Conservation (phyloP, 1,140 invertebrate genomes). For the Cyclina sinensis region DNA sequence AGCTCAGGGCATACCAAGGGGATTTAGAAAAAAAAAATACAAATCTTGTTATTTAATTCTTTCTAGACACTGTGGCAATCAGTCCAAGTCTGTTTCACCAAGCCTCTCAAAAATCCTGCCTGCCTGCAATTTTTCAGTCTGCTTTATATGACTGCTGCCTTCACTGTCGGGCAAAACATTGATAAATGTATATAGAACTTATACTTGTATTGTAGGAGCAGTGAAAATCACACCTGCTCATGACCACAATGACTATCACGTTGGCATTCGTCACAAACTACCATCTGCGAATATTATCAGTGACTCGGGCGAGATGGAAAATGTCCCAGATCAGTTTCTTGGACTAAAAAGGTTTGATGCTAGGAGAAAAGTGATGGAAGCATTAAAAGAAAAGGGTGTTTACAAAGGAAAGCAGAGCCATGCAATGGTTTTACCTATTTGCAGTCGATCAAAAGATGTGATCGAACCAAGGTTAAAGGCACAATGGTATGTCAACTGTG, state of each 20-base stretch:
- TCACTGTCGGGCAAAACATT: no score
- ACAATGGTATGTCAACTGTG: conserved; percentile 94
- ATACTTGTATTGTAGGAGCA: conserved; percentile 92
- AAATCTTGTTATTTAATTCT: no score
- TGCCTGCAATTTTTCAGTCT: no score
- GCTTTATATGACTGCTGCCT: no score
- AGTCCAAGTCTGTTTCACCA: no score
- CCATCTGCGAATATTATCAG: conserved; percentile 94
- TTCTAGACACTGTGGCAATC: no score
- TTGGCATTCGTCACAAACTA: conserved; percentile 96
- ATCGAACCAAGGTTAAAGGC: conserved; percentile 98
- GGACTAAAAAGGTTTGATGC: conserved; percentile 98
- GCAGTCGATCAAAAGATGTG: conserved; percentile 98
- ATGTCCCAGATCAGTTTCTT: conserved; percentile 83
- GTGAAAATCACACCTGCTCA: conserved; percentile 99
- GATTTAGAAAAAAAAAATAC: no score
- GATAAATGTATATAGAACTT: no score
- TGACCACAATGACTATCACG: conserved; percentile 98
- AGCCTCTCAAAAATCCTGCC: no score
- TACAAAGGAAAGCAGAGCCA: conserved; percentile 95
- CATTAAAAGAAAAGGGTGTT: conserved; percentile 91
- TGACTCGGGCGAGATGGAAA: conserved; percentile 88
- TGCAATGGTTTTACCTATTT: conserved; percentile 98
- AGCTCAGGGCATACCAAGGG: no score
- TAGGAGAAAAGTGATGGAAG: conserved; percentile 92